Evolutionary conservation across 2,797 vertebrate genomes (phyloP).

Genomic region (Meda fulgida): DNA sequence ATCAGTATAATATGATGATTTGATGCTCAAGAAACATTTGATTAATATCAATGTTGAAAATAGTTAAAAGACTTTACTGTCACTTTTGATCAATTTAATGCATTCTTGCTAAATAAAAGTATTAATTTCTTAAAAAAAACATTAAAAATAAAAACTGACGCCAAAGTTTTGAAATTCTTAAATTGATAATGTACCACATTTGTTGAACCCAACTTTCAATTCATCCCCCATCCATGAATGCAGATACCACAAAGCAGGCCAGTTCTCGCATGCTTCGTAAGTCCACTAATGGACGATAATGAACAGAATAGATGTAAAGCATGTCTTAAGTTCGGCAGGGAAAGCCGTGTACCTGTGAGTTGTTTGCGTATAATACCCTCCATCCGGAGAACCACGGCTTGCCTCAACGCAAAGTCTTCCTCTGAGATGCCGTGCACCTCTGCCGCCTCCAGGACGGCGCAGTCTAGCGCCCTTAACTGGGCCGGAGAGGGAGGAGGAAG

Average conservation of each 20-base stretch:
- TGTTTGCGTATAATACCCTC: slow-evolving; percentile 86
- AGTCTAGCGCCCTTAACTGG: slow-evolving; percentile 88
- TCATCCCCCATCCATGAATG: neutral
- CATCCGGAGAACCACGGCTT: slow-evolving; percentile 87
- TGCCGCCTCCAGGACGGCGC: slow-evolving; percentile 82
- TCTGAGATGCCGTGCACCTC: slow-evolving; percentile 90
- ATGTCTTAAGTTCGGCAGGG: neutral
- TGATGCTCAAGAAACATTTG: neutral
- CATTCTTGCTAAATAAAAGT: neutral
- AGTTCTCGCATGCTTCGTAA: neutral
- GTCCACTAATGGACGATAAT: neutral
- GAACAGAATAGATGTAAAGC: neutral
- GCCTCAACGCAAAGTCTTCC: slow-evolving; percentile 86
- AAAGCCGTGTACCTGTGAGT: slow-evolving; percentile 82
- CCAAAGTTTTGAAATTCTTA: neutral
- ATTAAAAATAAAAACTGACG: neutral
- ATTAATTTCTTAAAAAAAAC: neutral
- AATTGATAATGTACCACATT: neutral
- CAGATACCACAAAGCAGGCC: too few relatives aligned
- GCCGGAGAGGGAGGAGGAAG: slow-evolving; percentile 84
- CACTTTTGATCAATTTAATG: neutral
- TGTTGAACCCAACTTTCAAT: neutral
- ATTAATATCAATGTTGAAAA: neutral
- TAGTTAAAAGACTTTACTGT: too few relatives aligned
- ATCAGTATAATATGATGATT: neutral